Conservation (phyloP, 2,113 vertebrate genomes). For the Hiodon tergisus region DNA sequence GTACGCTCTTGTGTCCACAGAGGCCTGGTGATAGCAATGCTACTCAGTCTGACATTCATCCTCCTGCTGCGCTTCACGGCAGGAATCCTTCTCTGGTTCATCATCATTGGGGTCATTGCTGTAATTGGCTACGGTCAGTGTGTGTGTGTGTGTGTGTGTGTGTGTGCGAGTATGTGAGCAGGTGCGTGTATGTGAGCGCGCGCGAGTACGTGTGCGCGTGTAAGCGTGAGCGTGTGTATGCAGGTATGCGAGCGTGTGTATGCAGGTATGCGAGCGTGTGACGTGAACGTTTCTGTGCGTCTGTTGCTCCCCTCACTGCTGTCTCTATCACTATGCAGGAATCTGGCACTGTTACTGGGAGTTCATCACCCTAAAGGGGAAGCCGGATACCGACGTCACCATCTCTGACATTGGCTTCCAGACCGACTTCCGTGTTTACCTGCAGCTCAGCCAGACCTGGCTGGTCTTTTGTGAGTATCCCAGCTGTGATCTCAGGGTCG, state of each 20-base stretch:
- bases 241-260: no score
- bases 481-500: background rate
- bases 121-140: slow-evolving; percentile 80
- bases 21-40: slow-evolving; percentile 81
- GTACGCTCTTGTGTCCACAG: slow-evolving; percentile 55
- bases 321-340: slow-evolving; percentile 52
- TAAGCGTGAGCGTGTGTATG: background rate
- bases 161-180: background rate
- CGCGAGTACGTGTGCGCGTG: slow-evolving; percentile 10
- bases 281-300: background rate
- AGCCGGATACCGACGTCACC: slow-evolving; percentile 65
- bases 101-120: slow-evolving; percentile 74
- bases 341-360: slow-evolving; percentile 87
- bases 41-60: slow-evolving; percentile 83
- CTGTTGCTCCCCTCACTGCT: background rate
- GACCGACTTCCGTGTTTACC: slow-evolving; percentile 77
- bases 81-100: slow-evolving; percentile 84
- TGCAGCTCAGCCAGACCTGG: slow-evolving; percentile 86
- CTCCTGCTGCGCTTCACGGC: slow-evolving; percentile 82
- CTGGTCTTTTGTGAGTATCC: slow-evolving; percentile 73
- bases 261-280: no score
- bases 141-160: slow-evolving; percentile 14
- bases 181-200: background rate
- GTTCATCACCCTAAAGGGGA: slow-evolving; percentile 63
- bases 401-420: slow-evolving; percentile 82